phyloP scores from a whole-genome alignment of 2,113 vertebrate genomes.

The Pelmatolapia mariae region DNA sequence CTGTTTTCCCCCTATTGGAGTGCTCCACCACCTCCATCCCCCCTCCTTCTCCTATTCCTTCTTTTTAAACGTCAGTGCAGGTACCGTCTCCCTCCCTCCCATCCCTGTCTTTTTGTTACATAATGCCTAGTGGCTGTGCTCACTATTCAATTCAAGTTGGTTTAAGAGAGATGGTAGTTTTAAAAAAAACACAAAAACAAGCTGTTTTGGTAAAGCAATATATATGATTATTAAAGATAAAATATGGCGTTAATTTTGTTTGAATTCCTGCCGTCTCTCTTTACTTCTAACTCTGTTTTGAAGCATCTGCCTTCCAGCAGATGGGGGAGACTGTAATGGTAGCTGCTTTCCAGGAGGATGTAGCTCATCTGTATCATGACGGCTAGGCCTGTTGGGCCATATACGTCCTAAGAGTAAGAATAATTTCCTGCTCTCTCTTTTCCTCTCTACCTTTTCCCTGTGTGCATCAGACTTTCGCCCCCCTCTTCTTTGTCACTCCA shows the following conservation, averaged over 20 bases:
- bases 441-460: background rate
- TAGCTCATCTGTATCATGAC: conserved; percentile 8
- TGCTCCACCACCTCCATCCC: accelerated
- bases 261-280: background rate
- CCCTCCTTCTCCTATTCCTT: background rate
- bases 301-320: background rate
- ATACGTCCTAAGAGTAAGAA: background rate
- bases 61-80: background rate
- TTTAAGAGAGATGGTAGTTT: background rate
- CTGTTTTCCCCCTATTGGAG: background rate
- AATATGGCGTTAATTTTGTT: background rate
- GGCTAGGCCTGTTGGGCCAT: background rate
- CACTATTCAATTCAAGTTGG: background rate
- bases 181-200: background rate
- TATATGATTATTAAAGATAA: background rate
- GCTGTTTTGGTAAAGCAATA: background rate
- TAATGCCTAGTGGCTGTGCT: background rate
- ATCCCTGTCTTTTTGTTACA: background rate
- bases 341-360: background rate
- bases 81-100: background rate
- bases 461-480: background rate
- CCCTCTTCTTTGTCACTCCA: background rate
- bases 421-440: conserved; percentile 23
- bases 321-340: background rate
- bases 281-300: background rate